Conservation (phyloP, 2,888 invertebrate genomes). For the Sinohyriopsis cumingii region DNA sequence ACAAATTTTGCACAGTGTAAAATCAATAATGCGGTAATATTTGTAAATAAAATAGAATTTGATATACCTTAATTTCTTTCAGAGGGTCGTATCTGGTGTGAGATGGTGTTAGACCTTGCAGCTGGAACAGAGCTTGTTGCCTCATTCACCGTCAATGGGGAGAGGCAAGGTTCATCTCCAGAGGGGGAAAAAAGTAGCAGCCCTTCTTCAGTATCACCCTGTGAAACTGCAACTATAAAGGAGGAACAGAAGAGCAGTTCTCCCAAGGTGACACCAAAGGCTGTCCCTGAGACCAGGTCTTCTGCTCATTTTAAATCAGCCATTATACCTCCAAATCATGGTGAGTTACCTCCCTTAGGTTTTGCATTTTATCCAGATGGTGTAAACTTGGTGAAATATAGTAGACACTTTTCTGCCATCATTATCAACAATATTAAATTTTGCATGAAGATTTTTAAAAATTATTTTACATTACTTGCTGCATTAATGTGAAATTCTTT, state of each 20-base stretch:
- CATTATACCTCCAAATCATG: too few species aligned
- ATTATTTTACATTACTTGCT: too few species aligned
- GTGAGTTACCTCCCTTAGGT: too few species aligned
- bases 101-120: constrained; percentile 56
- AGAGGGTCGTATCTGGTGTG: constrained; percentile 64
- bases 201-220: background rate
- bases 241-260: constrained; percentile 2
- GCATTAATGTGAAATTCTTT: too few species aligned
- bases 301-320: background rate
- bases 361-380: too few species aligned
- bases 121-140: constrained; percentile 59
- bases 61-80: constrained; percentile 9
- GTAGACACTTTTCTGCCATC: too few species aligned
- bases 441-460: too few species aligned
- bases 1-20: too few species aligned
- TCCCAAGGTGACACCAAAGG: background rate
- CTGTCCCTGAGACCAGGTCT: background rate
- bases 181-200: constrained; percentile 4
- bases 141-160: constrained; percentile 47
- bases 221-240: background rate
- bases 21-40: too few species aligned
- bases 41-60: too few species aligned
- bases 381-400: too few species aligned
- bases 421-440: too few species aligned
- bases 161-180: constrained; percentile 10